Evolutionary conservation across 2,113 vertebrate genomes (phyloP).

Genomic region (Sakesphorus luctuosus): DNA sequence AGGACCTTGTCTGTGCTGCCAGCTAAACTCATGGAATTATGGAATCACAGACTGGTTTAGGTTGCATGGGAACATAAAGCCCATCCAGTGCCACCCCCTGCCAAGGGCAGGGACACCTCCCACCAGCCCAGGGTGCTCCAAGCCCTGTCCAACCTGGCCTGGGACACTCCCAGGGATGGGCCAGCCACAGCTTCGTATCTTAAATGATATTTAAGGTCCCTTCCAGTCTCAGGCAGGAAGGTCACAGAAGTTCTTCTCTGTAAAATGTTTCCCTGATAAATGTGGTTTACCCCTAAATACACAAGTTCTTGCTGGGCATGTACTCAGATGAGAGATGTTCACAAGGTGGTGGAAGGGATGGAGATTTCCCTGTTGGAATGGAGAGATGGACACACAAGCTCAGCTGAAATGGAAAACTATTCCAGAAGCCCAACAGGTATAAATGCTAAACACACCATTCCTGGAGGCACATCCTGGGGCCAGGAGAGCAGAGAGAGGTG

Average conservation of each 20-base stretch:
- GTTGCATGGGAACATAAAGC: background rate
- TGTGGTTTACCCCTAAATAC: background rate
- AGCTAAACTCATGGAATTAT: background rate
- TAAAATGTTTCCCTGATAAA: background rate
- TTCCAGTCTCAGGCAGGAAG: background rate
- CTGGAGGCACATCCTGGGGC: background rate
- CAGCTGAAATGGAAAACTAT: background rate
- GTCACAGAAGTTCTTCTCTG: background rate
- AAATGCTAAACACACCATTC: rapidly evolving
- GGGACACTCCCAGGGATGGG: background rate
- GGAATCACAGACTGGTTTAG: background rate
- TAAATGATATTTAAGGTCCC: background rate
- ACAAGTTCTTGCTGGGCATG: too few relatives aligned
- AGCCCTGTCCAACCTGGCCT: background rate
- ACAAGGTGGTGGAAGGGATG: background rate
- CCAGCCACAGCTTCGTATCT: background rate
- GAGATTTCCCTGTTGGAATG: background rate
- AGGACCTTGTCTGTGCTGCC: background rate
- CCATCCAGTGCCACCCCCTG: background rate
- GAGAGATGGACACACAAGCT: background rate
- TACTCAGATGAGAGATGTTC: background rate
- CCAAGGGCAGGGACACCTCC: background rate
- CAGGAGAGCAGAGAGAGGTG: background rate
- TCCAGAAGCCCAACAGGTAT: rapidly evolving
- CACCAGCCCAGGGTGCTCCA: background rate